Conservation (phyloP, 2,797 vertebrate genomes). For the Channallabes apus region DNA sequence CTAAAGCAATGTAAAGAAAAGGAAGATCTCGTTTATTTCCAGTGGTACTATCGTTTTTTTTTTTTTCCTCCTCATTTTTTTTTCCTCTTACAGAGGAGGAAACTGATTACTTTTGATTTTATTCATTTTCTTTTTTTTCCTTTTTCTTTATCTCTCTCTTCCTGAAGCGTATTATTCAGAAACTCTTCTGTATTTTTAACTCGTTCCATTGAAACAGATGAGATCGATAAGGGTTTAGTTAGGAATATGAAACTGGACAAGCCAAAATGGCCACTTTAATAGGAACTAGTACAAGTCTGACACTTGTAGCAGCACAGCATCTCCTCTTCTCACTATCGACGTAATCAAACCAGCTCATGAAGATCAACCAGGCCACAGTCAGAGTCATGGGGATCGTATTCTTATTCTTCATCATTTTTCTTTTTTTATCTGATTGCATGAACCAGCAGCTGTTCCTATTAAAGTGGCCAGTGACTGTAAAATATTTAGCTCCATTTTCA, state of each 20-base stretch:
- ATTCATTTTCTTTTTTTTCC: background rate
- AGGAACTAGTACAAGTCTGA: background rate
- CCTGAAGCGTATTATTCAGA: background rate
- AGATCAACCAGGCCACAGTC: background rate
- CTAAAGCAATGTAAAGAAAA: background rate
- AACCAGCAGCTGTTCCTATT: background rate
- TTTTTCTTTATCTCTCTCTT: background rate
- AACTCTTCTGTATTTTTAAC: background rate
- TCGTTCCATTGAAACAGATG: background rate
- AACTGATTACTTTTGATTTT: background rate
- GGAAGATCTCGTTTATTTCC: background rate
- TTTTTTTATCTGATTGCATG: background rate
- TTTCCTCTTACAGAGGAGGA: background rate
- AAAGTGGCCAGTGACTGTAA: background rate
- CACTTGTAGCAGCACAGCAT: too few relatives aligned
- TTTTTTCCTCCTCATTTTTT: background rate
- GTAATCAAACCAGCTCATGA: too few relatives aligned
- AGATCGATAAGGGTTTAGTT: background rate
- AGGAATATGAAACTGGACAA: background rate
- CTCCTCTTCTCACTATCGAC: background rate
- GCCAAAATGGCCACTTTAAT: constrained; percentile 9
- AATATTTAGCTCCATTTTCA: background rate
- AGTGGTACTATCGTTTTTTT: background rate
- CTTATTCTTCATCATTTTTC: background rate
- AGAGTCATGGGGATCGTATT: background rate